Conservation (phyloP, 1,140 invertebrate species). For the Liolophura sinensis region DNA sequence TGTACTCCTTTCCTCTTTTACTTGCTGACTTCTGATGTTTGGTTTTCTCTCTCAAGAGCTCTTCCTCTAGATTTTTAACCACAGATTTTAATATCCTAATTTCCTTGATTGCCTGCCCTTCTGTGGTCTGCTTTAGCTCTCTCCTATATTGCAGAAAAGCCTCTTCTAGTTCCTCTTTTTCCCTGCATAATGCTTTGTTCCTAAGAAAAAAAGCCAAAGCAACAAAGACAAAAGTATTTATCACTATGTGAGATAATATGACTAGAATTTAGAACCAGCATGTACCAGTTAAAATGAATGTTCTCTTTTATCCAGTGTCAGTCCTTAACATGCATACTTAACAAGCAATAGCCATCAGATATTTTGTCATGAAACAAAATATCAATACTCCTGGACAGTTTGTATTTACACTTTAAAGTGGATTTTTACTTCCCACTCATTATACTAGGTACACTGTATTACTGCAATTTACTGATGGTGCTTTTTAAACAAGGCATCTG, state of each 20-base stretch:
- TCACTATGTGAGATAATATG: background rate
- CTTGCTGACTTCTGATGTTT: conserved; percentile 43
- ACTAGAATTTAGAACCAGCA: background rate
- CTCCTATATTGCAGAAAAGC: conserved; percentile 47
- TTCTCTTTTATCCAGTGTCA: no score
- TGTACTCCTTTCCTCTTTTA: conserved; percentile 50
- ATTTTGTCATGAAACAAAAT: no score
- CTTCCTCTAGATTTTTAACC: conserved; percentile 51
- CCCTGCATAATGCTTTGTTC: conserved; percentile 41
- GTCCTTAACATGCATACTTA: no score
- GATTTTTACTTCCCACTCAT: no score
- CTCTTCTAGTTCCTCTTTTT: conserved; percentile 50
- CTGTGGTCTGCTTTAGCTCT: conserved; percentile 44
- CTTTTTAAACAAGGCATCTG: no score
- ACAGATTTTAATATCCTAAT: conserved; percentile 48
- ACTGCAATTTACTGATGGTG: no score
- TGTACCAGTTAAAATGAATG: background rate
- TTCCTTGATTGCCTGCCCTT: conserved; percentile 45
- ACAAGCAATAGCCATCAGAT: no score
- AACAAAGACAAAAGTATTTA: no score
- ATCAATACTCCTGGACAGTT: background rate
- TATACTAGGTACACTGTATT: no score
- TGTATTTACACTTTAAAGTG: background rate
- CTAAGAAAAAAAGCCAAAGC: conserved; percentile 28
- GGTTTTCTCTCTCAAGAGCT: conserved; percentile 54